These are phyloP conservation scores for Kudoa iwatai DNA, from an alignment of 30 jellyfish, hydroid and myxozoan species.

Conservation along the genomic window DNA sequence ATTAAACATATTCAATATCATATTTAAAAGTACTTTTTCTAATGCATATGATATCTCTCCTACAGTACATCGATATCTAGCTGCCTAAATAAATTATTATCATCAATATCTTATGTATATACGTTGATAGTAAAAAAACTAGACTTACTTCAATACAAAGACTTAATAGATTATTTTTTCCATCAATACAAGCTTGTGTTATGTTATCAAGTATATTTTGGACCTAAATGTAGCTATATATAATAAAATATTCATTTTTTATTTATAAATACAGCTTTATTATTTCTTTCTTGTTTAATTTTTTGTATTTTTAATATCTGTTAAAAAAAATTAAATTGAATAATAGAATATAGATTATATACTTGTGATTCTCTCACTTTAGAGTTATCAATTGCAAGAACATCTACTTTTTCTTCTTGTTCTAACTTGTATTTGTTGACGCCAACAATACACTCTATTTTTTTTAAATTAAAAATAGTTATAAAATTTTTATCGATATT, in stretches of 20 bases:
- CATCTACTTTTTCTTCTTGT: constrained; percentile 48
- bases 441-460: constrained; percentile 70
- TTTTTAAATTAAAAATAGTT: too few relatives aligned
- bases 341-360: neutral
- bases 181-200: constrained; percentile 8
- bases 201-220: constrained; percentile 25
- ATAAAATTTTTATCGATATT: too few relatives aligned
- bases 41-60: constrained; percentile 93
- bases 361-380: constrained; percentile 76
- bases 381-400: constrained; percentile 44
- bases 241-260: too few relatives aligned
- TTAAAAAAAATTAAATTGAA: neutral
- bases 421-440: constrained; percentile 51
- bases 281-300: constrained; percentile 13
- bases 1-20: too few relatives aligned
- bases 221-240: too few relatives aligned
- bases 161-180: constrained; percentile 28
- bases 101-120: too few relatives aligned
- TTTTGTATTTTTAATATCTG: constrained; percentile 15
- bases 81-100: constrained; percentile 11
- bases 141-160: constrained; percentile 20
- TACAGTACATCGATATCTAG: constrained; percentile 80
- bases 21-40: constrained; percentile 72
- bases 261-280: constrained; percentile 12
- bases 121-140: too few relatives aligned